These are phyloP conservation scores for Xylota segnis DNA, from an alignment of 2,888 invertebrate species.

Conservation along the genomic window DNA sequence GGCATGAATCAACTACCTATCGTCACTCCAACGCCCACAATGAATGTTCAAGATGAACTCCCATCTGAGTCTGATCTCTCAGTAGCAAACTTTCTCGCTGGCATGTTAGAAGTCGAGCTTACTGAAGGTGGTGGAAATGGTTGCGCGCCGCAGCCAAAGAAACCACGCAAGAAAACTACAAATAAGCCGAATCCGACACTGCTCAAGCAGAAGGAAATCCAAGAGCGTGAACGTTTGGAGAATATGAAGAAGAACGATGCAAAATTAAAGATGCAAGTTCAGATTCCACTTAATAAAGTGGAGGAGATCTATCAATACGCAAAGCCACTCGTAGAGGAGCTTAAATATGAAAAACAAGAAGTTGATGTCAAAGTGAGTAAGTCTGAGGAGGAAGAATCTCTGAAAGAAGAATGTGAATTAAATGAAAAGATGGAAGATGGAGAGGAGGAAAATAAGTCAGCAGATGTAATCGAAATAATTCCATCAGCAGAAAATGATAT, in stretches of 20 bases:
- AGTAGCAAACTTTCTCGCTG: conserved; percentile 81
- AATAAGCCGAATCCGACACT: conserved; percentile 83
- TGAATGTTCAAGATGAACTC: conserved; percentile 36
- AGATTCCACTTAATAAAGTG: conserved; percentile 80
- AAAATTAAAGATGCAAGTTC: conserved; percentile 82
- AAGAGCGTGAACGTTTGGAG: conserved; percentile 81
- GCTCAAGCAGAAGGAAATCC: conserved; percentile 80
- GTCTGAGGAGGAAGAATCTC: neutral
- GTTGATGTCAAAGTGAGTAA: conserved; percentile 3
- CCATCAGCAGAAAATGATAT: neutral
- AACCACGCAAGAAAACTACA: conserved; percentile 83
- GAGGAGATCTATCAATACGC: conserved; percentile 81
- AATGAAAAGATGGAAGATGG: conserved; percentile 3
- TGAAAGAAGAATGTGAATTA: conserved; percentile 12
- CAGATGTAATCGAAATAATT: neutral
- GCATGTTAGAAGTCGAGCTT: conserved; percentile 83
- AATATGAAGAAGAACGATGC: conserved; percentile 81
- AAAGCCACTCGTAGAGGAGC: conserved; percentile 79
- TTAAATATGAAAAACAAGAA: conserved; percentile 44
- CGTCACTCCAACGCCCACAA: conserved; percentile 42
- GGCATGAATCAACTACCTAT: conserved; percentile 23
- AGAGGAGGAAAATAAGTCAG: neutral
- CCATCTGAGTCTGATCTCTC: conserved; percentile 78
- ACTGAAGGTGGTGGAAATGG: conserved; percentile 77
- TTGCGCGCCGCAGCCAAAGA: conserved; percentile 77